Evolutionary conservation across 2,888 invertebrate genomes (phyloP).

Genomic region (Perithous albicinctus): DNA sequence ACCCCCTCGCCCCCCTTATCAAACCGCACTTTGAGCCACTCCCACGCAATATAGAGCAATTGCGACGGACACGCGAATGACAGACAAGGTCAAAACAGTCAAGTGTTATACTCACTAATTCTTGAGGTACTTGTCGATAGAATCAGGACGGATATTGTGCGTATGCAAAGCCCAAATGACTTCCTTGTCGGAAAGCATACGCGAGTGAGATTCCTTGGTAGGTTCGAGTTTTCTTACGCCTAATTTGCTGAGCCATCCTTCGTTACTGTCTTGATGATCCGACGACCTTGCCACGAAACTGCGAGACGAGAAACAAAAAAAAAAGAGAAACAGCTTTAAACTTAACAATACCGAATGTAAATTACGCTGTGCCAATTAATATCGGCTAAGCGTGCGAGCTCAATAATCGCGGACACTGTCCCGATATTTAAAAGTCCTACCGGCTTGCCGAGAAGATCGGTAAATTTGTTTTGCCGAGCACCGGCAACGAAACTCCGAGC

Average conservation of each 20-base stretch:
- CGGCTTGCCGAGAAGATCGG: conserved; percentile 73
- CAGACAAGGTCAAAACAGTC: background rate
- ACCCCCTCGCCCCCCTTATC: background rate
- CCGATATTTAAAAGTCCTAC: conserved; percentile 66
- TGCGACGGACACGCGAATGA: conserved; percentile 5
- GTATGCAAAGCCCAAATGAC: conserved; percentile 97
- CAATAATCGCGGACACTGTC: conserved; percentile 14
- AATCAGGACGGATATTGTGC: conserved; percentile 96
- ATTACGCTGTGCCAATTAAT: background rate
- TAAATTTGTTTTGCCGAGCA: conserved; percentile 76
- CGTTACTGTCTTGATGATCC: conserved; percentile 84
- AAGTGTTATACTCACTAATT: conserved; percentile 92
- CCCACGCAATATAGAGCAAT: conserved; percentile 1
- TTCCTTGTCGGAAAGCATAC: conserved; percentile 98
- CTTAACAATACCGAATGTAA: background rate
- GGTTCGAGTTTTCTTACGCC: conserved; percentile 96
- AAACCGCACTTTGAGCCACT: no score
- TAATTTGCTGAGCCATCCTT: conserved; percentile 95
- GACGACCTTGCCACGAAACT: conserved; percentile 82
- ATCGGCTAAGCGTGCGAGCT: conserved; percentile 5
- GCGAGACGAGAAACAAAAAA: conserved; percentile 39
- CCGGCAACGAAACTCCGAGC: conserved; percentile 75
- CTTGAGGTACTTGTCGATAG: conserved; percentile 93
- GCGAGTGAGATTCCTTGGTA: conserved; percentile 98
- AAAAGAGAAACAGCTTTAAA: no score